Evolutionary conservation across 2,888 invertebrate genomes (phyloP), one percentile per base, ranked within the genome.

Genomic region (Drosophila tanythrix): DNA sequence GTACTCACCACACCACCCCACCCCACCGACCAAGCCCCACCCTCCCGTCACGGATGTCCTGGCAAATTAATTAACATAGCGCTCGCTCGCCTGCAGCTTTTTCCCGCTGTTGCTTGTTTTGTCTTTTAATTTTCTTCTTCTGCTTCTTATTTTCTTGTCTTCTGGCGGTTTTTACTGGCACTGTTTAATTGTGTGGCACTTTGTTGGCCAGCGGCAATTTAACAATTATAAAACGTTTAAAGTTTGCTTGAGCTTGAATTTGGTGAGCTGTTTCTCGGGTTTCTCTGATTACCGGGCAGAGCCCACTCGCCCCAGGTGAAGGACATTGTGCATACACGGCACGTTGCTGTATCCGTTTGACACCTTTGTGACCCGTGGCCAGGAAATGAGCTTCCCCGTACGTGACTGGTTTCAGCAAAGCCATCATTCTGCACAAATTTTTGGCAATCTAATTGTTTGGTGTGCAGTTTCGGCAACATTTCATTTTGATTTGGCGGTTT

Each of bases 151-250:
- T 73, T 70, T 78, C 63, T 77, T 80, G 74, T 88, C 79, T 86
- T 90, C 83, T 74, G 74, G 65, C 82, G 56, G 68, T 67, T 74
- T 76, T 66, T 58, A 55, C 70, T 63, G 61, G 27, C 53, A 52
- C 64, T 81, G 81, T 76, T 87, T 89, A 88, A 88, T 89, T 90
- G 83, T 79, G 64, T 69, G 71, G 71, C 64, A 70, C 73, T 77
- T 65, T 43, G 65, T 59, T 62, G 50, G 69, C 90, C 81, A 67
- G 60, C 52, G 90, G 91, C 90, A 75, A 74, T 79, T 81, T 76
- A 79, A 86, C 91, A 90, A 90, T 91, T 90, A 91, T 88, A 86
- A 81, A 90, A 74, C 90, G 89, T 90, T 90, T 90, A 91, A 90
- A 86, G 88, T 90, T 81, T 57, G 65, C 65, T 58, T 43, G 10